Evolutionary conservation across 1,140 invertebrate species (phyloP), one percentile per base, ranked within the genome.

Genomic region (Ylistrum balloti): DNA sequence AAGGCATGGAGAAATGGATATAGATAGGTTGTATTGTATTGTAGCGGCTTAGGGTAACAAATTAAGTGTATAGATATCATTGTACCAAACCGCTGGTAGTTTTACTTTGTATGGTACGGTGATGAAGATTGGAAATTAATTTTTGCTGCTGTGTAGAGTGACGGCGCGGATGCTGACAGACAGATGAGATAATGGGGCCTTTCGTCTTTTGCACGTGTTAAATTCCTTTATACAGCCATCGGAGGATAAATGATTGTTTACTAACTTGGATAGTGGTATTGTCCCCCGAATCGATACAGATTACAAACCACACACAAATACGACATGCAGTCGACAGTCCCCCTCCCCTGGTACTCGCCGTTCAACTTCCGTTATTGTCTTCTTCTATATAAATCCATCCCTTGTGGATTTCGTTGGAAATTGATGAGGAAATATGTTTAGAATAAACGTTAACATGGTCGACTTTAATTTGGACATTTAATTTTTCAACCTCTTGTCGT

Each of bases 211-310:
- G n/a, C 56, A 74, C 56, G 56, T 74, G 56, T 74, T 74, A 74
- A 74, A 74, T 74, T 74, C 56, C 56, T 74, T 74, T 74, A 74
- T 74, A 74, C 22, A 74, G 7, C 56, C 56, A 74, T 0, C 56
- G 56, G 56, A 74, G 56, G 56, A 74, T 74, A 74, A 74, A 74
- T n/a, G 56, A 74, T 74, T 74, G 56, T 74, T 74, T 74, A 74
- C 56, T 74, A 74, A 74, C 56, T 74, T n/a, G 1, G 41, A 45
- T 45, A 45, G 56, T 11, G 17, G 22, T 56, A 56, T 56, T 74
- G 56, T 74, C 56, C 56, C 56, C 56, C 56, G 28, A 74, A 74
- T 74, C 56, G 56, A 74, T 74, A 74, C 56, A 17, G 56, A 74
- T 74, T 74, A 74, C 56, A 74, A 74, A 28, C 56, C 56, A 74